Conservation (phyloP, 2,797 vertebrate species). For the Hafferia zeledoni region DNA sequence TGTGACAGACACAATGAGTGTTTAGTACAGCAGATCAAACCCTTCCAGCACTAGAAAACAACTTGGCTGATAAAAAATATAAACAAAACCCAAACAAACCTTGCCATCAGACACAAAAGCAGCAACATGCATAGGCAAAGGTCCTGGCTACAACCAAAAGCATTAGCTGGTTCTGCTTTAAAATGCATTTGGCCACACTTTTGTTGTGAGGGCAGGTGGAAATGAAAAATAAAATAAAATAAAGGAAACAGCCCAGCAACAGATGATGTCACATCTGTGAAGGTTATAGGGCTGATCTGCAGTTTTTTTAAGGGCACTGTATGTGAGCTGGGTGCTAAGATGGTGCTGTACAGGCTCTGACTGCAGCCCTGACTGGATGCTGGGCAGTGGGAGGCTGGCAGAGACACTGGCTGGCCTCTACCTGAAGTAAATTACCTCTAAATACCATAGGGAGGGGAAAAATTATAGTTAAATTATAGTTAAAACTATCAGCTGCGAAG, state of each 20-base stretch:
- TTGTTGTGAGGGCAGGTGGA: background rate
- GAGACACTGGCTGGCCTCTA: background rate
- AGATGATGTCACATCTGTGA: conserved; percentile 4
- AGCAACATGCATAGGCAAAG: background rate
- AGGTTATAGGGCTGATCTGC: background rate
- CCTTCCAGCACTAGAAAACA: conserved; percentile 46
- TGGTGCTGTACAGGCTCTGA: background rate
- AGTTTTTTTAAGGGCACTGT: background rate
- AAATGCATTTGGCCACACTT: background rate
- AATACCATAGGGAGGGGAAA: background rate
- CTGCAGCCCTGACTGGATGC: background rate
- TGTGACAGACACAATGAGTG: conserved; percentile 36
- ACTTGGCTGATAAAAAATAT: conserved; percentile 35
- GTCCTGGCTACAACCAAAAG: background rate
- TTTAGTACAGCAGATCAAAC: conserved; percentile 51
- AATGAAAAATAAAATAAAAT: background rate
- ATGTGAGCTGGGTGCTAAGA: background rate
- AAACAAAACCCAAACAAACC: background rate
- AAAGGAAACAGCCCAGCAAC: background rate
- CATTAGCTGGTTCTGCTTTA: background rate
- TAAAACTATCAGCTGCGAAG: background rate
- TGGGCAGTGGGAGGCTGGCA: background rate
- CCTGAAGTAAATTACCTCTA: background rate
- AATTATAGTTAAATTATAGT: background rate
- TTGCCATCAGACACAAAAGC: background rate